A percentile compares a stretch with the other conserved stretches of the same genome.
phyloP scores from a whole-genome alignment of 2,888 invertebrate genomes.

The Hermodice carunculata region DNA sequence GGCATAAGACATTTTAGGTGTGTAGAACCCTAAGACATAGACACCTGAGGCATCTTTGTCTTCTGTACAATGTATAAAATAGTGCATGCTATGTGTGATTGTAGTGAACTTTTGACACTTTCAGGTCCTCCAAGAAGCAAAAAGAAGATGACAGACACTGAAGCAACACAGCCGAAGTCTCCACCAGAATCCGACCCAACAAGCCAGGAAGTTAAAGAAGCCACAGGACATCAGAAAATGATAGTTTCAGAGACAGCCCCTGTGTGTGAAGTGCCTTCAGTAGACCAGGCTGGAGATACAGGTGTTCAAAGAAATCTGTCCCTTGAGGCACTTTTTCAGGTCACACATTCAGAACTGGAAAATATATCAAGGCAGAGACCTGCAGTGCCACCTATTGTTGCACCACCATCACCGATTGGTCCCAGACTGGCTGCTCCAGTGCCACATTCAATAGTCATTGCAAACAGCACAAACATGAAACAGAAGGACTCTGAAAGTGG shows the following conservation, averaged over 20 bases:
- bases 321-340: constrained; percentile 64
- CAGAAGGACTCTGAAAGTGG: not conserved
- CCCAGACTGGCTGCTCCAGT: not conserved
- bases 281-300: constrained; percentile 5
- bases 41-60: too few species aligned
- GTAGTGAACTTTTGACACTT: not conserved
- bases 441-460: not conserved
- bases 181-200: not conserved
- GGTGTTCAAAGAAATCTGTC: constrained; percentile 48
- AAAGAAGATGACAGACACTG: not conserved
- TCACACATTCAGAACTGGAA: constrained; percentile 66
- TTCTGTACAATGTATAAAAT: too few species aligned
- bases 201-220: not conserved
- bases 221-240: not conserved
- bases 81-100: not conserved
- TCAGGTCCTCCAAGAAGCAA: not conserved
- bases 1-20: too few species aligned
- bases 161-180: not conserved
- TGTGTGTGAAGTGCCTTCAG: not conserved
- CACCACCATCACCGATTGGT: not conserved
- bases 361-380: constrained; percentile 44
- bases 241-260: not conserved
- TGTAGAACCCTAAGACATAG: too few species aligned
- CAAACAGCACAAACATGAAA: not conserved
- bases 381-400: not conserved